phyloP scores from a whole-genome alignment of 2,113 vertebrate species.

The Oryzias javanicus region DNA sequence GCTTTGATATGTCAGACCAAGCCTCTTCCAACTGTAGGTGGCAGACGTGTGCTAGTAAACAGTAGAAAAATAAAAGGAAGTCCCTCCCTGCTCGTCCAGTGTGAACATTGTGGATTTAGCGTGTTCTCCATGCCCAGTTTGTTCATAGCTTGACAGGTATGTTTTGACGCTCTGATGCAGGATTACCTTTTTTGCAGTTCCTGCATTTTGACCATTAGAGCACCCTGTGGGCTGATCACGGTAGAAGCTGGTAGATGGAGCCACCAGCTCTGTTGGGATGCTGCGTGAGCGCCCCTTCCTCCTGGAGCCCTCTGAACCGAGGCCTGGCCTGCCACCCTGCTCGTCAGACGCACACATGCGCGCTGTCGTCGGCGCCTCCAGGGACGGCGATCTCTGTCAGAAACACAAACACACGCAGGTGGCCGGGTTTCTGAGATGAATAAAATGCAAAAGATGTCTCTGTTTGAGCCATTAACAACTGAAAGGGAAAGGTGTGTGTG shows the following conservation, averaged over 20 bases:
- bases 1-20: too few relatives aligned
- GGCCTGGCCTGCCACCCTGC: conserved; percentile 53
- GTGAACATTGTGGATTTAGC: too few relatives aligned
- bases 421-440: conserved; percentile 38
- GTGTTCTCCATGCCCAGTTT: too few relatives aligned
- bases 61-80: too few relatives aligned
- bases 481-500: conserved; percentile 29
- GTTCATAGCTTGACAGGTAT: too few relatives aligned
- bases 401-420: conserved; percentile 38
- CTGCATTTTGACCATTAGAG: conserved; percentile 47
- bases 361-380: conserved; percentile 61
- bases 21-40: too few relatives aligned
- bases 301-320: conserved; percentile 37
- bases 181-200: conserved; percentile 64
- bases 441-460: conserved; percentile 44
- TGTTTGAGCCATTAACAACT: conserved; percentile 54
- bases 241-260: conserved; percentile 57
- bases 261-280: conserved; percentile 64
- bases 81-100: too few relatives aligned
- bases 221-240: conserved; percentile 61
- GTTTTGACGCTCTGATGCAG: not conserved
- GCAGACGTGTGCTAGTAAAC: too few relatives aligned
- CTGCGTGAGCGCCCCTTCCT: conserved; percentile 57
- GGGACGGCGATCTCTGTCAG: conserved; percentile 70
- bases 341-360: conserved; percentile 37